These are phyloP conservation scores for Serripes groenlandicus DNA, from an alignment of 2,888 invertebrate species.

Conservation along the genomic window DNA sequence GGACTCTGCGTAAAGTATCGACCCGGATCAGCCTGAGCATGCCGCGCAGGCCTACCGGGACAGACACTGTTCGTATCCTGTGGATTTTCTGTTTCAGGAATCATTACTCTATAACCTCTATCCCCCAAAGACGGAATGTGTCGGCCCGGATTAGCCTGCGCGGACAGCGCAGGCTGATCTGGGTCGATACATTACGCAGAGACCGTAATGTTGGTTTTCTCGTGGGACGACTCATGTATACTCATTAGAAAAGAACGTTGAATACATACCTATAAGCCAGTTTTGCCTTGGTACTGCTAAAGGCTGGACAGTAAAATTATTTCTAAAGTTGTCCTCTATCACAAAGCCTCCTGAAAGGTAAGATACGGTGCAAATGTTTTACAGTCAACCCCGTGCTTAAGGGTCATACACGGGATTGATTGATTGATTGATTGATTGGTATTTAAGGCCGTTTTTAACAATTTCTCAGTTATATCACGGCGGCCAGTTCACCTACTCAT, in stretches of 20 bases:
- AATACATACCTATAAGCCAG: slow-evolving; percentile 66
- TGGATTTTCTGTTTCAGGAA: no score
- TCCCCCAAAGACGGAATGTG: no score
- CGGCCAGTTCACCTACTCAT: neutral
- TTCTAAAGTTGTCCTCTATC: slow-evolving; percentile 61
- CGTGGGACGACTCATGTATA: no score
- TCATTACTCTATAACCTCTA: no score
- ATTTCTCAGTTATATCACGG: neutral
- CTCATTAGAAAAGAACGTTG: no score
- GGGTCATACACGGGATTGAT: neutral
- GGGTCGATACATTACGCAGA: neutral
- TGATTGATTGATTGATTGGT: neutral
- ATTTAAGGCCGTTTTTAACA: neutral
- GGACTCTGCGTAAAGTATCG: no score
- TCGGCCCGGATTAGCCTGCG: neutral
- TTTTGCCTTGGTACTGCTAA: slow-evolving; percentile 48
- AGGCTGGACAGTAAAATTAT: slow-evolving; percentile 64
- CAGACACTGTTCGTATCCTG: no score
- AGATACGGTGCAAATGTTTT: no score
- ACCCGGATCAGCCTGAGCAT: no score
- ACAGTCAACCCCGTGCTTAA: no score
- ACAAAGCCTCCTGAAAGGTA: slow-evolving; percentile 67
- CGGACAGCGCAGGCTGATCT: neutral
- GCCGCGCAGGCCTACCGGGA: no score
- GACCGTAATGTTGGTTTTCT: no score